Conservation (phyloP, 2,797 vertebrate species). For the Chelonia mydas region DNA sequence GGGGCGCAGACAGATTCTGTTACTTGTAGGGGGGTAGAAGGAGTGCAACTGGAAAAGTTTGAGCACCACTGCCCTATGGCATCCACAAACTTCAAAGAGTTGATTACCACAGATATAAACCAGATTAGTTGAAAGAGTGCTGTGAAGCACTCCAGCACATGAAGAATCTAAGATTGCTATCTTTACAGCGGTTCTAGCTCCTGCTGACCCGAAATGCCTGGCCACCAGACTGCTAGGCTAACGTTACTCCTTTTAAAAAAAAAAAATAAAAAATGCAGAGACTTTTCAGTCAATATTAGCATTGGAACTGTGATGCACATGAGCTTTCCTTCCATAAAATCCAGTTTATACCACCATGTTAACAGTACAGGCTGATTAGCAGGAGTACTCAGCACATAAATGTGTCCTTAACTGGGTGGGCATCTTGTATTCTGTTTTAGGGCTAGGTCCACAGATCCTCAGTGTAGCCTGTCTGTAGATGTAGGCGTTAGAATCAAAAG, state of each 20-base stretch:
- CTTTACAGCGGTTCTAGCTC: background rate
- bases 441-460: background rate
- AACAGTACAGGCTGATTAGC: background rate
- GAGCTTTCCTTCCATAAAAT: background rate
- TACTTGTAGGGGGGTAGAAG: too few species aligned
- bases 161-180: background rate
- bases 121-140: background rate
- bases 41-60: too few species aligned
- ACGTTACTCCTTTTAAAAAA: background rate
- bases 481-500: too few species aligned
- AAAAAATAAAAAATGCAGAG: background rate
- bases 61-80: too few species aligned
- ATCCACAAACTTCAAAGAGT: background rate
- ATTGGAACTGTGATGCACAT: background rate
- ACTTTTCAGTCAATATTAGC: background rate
- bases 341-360: background rate
- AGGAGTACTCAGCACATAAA: background rate
- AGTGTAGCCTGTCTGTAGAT: too few species aligned
- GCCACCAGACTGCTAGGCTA: background rate
- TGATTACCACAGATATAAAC: background rate
- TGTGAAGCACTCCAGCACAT: background rate
- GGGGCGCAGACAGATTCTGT: too few species aligned
- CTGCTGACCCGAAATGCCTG: background rate
- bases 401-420: background rate
- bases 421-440: background rate